A percentile compares a stretch with the other conserved stretches of the same genome.
phyloP scores from a whole-genome alignment of 64 coral and sea anemone species.

The Montipora foliosa region DNA sequence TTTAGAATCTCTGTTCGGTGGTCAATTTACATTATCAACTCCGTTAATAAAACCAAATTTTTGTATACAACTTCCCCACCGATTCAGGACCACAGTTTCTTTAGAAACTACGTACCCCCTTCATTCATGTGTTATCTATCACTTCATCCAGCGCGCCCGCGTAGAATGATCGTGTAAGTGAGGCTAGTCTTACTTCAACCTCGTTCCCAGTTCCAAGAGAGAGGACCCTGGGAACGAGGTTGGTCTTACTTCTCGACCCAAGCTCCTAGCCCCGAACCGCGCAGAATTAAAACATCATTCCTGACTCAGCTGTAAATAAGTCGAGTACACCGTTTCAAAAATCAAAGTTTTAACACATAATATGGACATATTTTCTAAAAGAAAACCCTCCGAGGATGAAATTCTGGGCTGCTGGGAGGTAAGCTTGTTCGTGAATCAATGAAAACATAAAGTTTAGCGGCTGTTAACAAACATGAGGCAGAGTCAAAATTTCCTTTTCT shows the following conservation, averaged over 20 bases:
- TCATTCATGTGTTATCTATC: too few species aligned
- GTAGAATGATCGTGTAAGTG: too few species aligned
- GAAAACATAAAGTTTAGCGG: too few species aligned
- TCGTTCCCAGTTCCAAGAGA: too few species aligned
- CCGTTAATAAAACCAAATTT: too few species aligned
- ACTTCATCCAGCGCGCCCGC: too few species aligned
- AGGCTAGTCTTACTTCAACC: background rate
- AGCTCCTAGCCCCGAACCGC: background rate
- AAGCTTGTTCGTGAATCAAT: background rate
- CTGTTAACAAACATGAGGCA: background rate
- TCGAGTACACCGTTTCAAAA: background rate
- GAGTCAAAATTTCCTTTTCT: background rate
- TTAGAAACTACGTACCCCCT: too few species aligned
- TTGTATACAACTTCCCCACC: too few species aligned
- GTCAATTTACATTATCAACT: too few species aligned
- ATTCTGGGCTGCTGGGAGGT: conserved; percentile 46
- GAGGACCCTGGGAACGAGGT: too few species aligned
- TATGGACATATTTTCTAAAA: background rate
- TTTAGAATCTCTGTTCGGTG: too few species aligned
- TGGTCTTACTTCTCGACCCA: background rate
- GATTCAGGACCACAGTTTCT: too few species aligned
- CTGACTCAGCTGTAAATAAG: background rate
- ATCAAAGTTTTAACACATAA: background rate
- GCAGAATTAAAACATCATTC: background rate
- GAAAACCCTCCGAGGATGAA: conserved; percentile 43